A percentile compares a stretch with the other conserved stretches of the same genome.
phyloP scores from a whole-genome alignment of 2,888 invertebrate species.

The Odontocerum albicorne region DNA sequence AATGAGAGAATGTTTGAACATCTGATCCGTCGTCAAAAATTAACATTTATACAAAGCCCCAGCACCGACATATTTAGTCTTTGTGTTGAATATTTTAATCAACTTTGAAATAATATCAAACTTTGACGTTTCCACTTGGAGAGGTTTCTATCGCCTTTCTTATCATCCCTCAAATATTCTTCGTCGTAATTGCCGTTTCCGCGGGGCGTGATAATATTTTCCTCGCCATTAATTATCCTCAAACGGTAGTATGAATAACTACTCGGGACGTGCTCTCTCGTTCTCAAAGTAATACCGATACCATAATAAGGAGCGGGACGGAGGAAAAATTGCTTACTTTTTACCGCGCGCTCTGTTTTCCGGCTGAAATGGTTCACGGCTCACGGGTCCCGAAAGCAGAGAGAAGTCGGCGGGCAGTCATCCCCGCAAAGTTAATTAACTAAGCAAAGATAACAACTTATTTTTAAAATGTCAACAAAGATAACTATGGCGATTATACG shows the following conservation, averaged over 20 bases:
- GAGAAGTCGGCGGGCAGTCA: conserved; percentile 17
- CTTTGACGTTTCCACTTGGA: neutral
- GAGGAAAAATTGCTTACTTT: no score
- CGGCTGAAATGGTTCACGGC: no score
- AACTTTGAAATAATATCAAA: neutral
- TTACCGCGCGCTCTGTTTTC: no score
- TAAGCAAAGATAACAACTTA: conserved; percentile 26
- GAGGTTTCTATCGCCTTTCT: neutral
- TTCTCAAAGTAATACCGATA: conserved; percentile 1
- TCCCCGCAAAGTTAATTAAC: conserved; percentile 22
- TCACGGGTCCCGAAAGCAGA: no score
- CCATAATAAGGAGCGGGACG: conserved; percentile 1
- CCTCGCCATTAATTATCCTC: conserved; percentile 31
- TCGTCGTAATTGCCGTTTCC: conserved; percentile 14
- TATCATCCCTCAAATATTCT: neutral
- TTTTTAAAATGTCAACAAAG: conserved; percentile 3
- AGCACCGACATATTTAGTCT: neutral
- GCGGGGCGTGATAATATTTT: conserved; percentile 28
- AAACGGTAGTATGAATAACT: conserved; percentile 14
- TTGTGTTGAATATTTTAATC: neutral
- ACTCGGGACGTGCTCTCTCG: conserved; percentile 2
- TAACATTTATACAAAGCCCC: neutral
- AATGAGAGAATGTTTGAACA: no score
- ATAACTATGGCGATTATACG: no score
- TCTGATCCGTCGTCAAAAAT: no score